Conservation (phyloP, 2,113 vertebrate species). For the Eudyptes chrysolophus region DNA sequence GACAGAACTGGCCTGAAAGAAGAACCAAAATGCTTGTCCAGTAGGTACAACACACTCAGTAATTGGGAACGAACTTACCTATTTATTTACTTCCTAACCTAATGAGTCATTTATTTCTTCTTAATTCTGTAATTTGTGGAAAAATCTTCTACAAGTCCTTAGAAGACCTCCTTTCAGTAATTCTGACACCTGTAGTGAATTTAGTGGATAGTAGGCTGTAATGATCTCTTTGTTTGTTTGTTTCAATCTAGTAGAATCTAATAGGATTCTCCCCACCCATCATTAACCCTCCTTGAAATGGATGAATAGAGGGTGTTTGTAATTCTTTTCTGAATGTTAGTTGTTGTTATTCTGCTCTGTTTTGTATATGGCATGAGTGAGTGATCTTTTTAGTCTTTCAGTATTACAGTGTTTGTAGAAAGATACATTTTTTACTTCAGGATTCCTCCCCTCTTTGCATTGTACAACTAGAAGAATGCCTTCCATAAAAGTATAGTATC, state of each 20-base stretch:
- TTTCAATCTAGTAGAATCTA: background rate
- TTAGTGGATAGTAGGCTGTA: background rate
- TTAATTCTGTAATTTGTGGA: background rate
- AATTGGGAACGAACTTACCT: fast-evolving
- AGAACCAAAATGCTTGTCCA: background rate
- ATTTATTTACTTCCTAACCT: background rate
- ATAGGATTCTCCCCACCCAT: background rate
- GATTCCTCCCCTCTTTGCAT: background rate
- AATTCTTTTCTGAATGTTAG: background rate
- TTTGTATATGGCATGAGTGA: background rate
- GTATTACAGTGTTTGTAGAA: background rate
- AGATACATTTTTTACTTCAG: background rate
- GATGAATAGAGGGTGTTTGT: background rate
- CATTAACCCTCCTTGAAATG: background rate
- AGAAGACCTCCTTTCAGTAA: background rate
- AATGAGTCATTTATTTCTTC: background rate
- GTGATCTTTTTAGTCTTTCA: background rate
- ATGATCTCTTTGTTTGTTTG: background rate
- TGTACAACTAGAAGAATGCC: background rate
- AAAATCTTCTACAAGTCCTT: background rate
- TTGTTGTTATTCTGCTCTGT: background rate
- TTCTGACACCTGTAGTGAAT: background rate
- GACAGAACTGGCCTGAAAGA: background rate
- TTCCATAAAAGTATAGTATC: background rate
- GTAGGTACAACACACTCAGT: background rate